These are phyloP conservation scores for Gymnopithys bicolor DNA, from an alignment of 2,797 vertebrate species.

Conservation along the genomic window DNA sequence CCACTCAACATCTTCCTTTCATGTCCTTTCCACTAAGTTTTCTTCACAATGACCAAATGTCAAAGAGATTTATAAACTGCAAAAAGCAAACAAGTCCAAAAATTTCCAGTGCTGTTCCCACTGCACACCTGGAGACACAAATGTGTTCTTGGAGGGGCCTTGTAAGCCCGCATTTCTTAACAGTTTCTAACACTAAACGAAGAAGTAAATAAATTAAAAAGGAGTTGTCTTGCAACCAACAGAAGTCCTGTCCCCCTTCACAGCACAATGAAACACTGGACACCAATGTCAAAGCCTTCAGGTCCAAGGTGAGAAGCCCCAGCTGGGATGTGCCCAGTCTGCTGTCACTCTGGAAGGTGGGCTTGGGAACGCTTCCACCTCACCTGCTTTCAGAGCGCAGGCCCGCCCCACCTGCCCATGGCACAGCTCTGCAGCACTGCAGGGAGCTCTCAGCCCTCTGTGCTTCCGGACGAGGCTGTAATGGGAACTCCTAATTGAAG, in stretches of 20 bases:
- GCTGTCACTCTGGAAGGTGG: fast-evolving
- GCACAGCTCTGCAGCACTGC: fast-evolving
- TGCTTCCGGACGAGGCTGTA: neutral
- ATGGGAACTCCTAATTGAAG: constrained; percentile 15
- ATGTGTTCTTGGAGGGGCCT: neutral
- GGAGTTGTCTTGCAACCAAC: neutral
- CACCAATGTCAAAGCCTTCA: neutral
- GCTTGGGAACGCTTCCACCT: fast-evolving
- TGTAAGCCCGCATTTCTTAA: neutral
- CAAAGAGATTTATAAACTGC: neutral
- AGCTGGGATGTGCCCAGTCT: neutral
- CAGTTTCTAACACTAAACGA: neutral
- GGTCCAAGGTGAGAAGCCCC: neutral
- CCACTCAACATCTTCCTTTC: neutral
- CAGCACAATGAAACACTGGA: neutral
- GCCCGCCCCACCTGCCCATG: neutral
- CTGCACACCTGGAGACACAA: neutral
- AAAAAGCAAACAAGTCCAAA: neutral
- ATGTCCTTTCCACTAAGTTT: neutral
- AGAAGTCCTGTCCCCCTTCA: neutral
- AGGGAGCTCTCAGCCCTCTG: neutral
- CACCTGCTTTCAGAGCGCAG: fast-evolving
- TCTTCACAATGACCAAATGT: neutral
- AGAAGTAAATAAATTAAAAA: neutral
- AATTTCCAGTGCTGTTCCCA: neutral